Base-by-base conservation (phyloP, 2,888 invertebrate genomes). In the Cylindroiulus punctatus region DNA sequence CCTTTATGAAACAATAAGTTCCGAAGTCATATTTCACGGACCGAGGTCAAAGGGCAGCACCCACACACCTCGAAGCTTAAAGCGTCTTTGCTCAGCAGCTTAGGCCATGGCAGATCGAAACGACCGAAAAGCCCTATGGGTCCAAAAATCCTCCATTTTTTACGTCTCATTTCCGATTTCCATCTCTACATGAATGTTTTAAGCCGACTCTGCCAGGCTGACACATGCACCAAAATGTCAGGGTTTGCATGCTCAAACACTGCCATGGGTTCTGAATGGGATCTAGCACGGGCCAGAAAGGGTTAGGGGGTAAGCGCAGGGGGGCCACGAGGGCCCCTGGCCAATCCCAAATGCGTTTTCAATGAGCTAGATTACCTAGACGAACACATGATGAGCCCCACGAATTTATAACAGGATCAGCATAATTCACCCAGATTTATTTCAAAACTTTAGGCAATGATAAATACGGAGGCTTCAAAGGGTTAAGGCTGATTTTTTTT, bases 301-400 rank as follows among this genome's bases (percentile, higher is more conserved):
- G 65, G 65, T 22, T 65, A 65, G 8, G 4, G n/a, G 10, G 65
- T 44, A 44, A 36, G 36, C 36, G 36, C 36, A 19, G 57, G 57
- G 57, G 57, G n/a, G 5, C 4, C 2, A n/a, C 5, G 26, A 22
- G 65, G 2, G 26, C 65, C 65, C 65, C 22, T 65, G 65, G 65
- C 65, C 65, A 65, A 65, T 65, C 65, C 65, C 65, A 65, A 65
- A 65, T 65, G 65, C 65, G 65, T 65, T 65, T 65, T 65, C 65
- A 65, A 65, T 65, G 65, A 65, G 65, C 65, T 65, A 65, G 65
- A 65, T 65, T 65, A 65, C 22, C 65, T 65, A 22, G 65, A 65
- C 65, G 65, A 26, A 65, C 65, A 65, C 65, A 65, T 65, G 65
- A 65, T 65, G 65, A 65, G 65, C 65, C 65, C 65, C 7, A 26